Base-by-base conservation (phyloP, 1,140 invertebrate species). In the Heliconius eleuchia region DNA sequence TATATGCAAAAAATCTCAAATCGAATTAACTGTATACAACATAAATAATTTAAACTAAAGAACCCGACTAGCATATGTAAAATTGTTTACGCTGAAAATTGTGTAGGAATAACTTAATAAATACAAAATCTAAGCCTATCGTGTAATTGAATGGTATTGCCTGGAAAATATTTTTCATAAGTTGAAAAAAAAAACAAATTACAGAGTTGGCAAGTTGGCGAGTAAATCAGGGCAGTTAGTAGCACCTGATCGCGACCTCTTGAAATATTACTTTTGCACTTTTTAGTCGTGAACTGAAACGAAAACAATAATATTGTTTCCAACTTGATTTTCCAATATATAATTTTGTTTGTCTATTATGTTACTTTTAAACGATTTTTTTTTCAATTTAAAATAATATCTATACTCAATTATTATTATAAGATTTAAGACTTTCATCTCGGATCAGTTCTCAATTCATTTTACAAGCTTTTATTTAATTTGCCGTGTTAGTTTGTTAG, bases 201-300 rank as follows among this genome's bases (percentile, higher is more conserved):
- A 70, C 79, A 77, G 70, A 83, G 83, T 88, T 86, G 82, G 78
- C 89, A 85, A 89, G 85, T 90, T 89, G 82, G 81, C 80, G 80
- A 89, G 88, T 90, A 91, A 91, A 91, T 90, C 89, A 90, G 83
- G 75, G 78, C 76, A 88, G 87, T 91, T 89, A 84, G 74, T 71
- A 84, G 82, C 90, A 91, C 90, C 90, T 91, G 90, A 89, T 86
- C 85, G 75, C 85, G 82, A 85, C 84, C 84, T 86, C 82, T 81
- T 86, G 87, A 89, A 80, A 89, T 91, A 91, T 89, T 84, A 79
- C 83, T 82, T 87, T 86, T 82, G 78, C 84, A 84, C 82, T 87
- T 87, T 88, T 89, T 88, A 83, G 73, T 81, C 79, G 74, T 72
- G 75, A 84, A 82, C 72, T 72, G 77, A 84, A 80, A 66, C 76